Evolutionary conservation across 2,888 invertebrate species (phyloP).

Genomic region (Catotricha subobsoleta): DNA sequence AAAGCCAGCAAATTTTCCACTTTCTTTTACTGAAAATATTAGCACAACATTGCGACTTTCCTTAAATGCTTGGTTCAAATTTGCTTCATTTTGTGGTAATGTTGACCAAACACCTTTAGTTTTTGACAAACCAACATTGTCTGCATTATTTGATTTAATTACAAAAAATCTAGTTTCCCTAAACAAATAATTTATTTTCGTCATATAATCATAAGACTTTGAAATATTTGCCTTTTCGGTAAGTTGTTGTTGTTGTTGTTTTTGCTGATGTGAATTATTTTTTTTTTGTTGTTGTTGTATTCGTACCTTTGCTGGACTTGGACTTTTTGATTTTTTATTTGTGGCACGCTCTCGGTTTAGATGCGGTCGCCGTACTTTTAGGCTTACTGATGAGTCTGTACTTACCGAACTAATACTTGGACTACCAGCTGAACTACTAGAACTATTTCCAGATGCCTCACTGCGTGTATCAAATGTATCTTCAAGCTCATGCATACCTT

Average conservation of each 20-base stretch:
- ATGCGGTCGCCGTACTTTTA: slow-evolving; percentile 32
- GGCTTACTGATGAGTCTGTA: slow-evolving; percentile 40
- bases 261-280: slow-evolving; percentile 6
- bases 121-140: slow-evolving; percentile 88
- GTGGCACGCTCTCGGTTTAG: slow-evolving; percentile 33
- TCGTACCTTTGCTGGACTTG: slow-evolving; percentile 20
- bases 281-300: slow-evolving; percentile 26
- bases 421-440: slow-evolving; percentile 49
- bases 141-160: slow-evolving; percentile 94
- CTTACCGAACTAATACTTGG: slow-evolving; percentile 67
- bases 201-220: slow-evolving; percentile 60
- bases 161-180: slow-evolving; percentile 88
- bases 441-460: slow-evolving; percentile 65
- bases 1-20: slow-evolving; percentile 85
- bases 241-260: slow-evolving; percentile 6
- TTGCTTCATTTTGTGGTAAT: slow-evolving; percentile 88
- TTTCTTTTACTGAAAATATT: slow-evolving; percentile 95
- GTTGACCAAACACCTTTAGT: slow-evolving; percentile 96
- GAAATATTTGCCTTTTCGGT: slow-evolving; percentile 1
- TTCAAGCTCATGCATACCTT: slow-evolving; percentile 56
- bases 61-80: slow-evolving; percentile 83
- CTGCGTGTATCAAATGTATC: slow-evolving; percentile 61
- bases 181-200: slow-evolving; percentile 84
- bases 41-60: slow-evolving; percentile 87
- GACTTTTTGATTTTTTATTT: slow-evolving; percentile 14